These are phyloP conservation scores for Catocala nupta DNA, from an alignment of 2,888 invertebrate genomes.

Conservation along the genomic window DNA sequence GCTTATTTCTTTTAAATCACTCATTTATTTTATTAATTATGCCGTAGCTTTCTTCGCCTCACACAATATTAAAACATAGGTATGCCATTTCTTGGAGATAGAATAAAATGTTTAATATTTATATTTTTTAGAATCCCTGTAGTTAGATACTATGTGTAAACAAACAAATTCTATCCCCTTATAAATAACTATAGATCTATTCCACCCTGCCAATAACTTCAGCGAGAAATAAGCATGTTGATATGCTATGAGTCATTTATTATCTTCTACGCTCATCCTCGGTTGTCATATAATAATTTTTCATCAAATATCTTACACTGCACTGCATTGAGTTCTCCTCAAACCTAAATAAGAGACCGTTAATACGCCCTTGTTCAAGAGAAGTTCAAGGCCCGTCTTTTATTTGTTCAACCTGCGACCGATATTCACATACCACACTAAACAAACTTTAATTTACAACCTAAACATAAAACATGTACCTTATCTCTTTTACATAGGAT, in stretches of 20 bases:
- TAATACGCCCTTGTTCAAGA: conserved; percentile 44
- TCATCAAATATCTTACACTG: conserved; percentile 8
- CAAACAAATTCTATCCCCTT: too few relatives aligned
- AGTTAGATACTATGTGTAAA: too few relatives aligned
- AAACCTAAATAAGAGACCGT: conserved; percentile 36
- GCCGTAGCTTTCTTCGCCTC: too few relatives aligned
- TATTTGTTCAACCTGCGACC: conserved; percentile 41
- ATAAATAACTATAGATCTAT: too few relatives aligned
- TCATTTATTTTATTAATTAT: too few relatives aligned
- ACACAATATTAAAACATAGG: too few relatives aligned
- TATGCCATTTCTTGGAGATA: too few relatives aligned
- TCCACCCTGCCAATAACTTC: too few relatives aligned
- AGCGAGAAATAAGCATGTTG: neutral
- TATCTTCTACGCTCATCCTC: conserved; percentile 16
- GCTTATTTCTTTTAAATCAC: too few relatives aligned
- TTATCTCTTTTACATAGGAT: neutral
- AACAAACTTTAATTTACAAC: neutral
- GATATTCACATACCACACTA: conserved; percentile 14
- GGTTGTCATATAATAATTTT: conserved; percentile 3
- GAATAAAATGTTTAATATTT: too few relatives aligned
- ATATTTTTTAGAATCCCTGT: too few relatives aligned
- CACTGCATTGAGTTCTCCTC: conserved; percentile 33
- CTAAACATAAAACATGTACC: neutral
- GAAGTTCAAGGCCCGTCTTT: conserved; percentile 48
- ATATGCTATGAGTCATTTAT: conserved; percentile 5